Percentiles rank a stretch among this genome's conserved stretches.
Conservation (phyloP, 2,113 vertebrate genomes). For the Cisticola juncidis region DNA sequence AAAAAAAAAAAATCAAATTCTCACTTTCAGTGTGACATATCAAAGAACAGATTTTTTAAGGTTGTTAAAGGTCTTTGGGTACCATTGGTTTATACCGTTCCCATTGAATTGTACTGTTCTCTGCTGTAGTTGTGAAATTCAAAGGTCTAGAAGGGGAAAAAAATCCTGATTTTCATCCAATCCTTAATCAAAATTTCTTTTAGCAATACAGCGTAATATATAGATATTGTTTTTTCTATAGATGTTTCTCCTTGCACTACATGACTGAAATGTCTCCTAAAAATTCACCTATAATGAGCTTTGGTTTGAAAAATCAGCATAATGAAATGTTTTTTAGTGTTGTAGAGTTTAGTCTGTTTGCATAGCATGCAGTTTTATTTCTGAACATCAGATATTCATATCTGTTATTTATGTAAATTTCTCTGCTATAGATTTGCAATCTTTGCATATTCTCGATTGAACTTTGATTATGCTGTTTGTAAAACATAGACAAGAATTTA, state of each 20-base stretch:
- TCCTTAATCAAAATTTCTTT: background rate
- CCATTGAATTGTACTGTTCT: background rate
- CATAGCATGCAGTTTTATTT: conserved; percentile 14
- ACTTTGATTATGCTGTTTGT: conserved; percentile 53
- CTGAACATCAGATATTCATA: conserved; percentile 28
- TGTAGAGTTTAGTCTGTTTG: background rate
- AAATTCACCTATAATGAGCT: background rate
- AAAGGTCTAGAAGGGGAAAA: background rate
- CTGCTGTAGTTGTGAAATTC: background rate
- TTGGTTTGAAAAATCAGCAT: background rate
- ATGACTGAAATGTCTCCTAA: background rate
- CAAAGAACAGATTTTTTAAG: background rate
- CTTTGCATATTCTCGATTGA: conserved; percentile 43
- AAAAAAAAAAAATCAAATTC: background rate
- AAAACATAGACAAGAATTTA: conserved; percentile 20
- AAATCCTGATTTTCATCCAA: background rate
- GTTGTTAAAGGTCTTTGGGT: background rate
- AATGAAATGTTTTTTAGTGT: background rate
- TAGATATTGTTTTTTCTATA: background rate
- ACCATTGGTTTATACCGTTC: no score
- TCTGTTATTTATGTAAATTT: conserved; percentile 56
- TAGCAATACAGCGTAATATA: background rate
- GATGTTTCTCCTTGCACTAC: background rate
- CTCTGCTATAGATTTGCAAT: conserved; percentile 30
- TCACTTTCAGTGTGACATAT: background rate